Evolutionary conservation across 2,797 vertebrate genomes (phyloP), one percentile per base, ranked within the genome.

Genomic region (Macropodus opercularis): DNA sequence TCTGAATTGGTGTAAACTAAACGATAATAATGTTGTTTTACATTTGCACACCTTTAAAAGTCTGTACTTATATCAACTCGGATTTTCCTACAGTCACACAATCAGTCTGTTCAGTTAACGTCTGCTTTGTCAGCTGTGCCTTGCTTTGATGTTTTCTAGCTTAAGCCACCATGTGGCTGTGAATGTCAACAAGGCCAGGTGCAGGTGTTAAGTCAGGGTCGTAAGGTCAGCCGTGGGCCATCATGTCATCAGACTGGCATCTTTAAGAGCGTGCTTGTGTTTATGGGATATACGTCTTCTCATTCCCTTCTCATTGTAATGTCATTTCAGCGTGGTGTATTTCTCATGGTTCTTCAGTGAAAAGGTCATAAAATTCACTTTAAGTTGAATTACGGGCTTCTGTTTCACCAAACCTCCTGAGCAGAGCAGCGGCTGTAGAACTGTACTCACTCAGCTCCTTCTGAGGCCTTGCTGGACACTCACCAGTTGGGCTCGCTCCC

Each of bases 401-500:
- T 15, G 1, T 27, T 53, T 5, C 11, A 14, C 24, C 11, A 7
- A 15, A n/a, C 24, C 29, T 31, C 35, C 7, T 49, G 6, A 39
- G 40, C 13, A 10, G n/a, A 61, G 8, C 18, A 5, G n/a, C 12
- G 36, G 18, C 13, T 23, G 2, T 3, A 22, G 8, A 10, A 14
- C 3, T 34, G 11, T 6, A 27, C 40, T 52, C n/a, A 35, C 49
- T 56, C 35, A 17, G 46, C 29, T 54, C 51, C 67, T 38, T 18
- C 60, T 44, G 63, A 62, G 63, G 43, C 26, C 36, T 57, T 70
- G 49, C 48, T 72, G 49, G 82, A 76, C 72, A 81, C 55, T 68
- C 69, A 79, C 61, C 70, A 75, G 63, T 75, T 75, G 49, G 60
- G 68, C 79, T 77, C 88, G 81, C 61, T 87, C 49, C 57, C 51